phyloP scores from a whole-genome alignment of 2,113 vertebrate genomes.

The Nothoprocta perdicaria region DNA sequence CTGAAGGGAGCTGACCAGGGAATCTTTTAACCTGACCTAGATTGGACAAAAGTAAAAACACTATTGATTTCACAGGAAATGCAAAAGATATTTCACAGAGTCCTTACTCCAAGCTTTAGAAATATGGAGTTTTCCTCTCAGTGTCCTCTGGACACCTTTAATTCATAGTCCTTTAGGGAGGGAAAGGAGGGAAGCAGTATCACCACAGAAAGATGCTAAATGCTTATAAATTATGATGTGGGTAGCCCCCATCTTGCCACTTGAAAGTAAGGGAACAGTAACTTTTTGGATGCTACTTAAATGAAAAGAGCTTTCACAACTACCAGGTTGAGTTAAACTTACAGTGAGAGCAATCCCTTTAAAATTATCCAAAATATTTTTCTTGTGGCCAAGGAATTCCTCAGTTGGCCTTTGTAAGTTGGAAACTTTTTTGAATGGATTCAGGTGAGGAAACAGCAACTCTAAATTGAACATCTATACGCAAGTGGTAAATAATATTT shows the following conservation, averaged over 20 bases:
- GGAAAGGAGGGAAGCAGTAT: background rate
- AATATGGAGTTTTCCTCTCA: background rate
- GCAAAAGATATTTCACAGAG: background rate
- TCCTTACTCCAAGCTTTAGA: background rate
- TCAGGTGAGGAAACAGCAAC: background rate
- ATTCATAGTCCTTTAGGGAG: background rate
- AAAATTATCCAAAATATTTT: background rate
- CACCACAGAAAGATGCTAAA: background rate
- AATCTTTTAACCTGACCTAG: constrained; percentile 97
- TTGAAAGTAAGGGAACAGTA: background rate
- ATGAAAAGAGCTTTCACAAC: background rate
- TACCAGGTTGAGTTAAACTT: background rate
- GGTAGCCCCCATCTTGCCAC: background rate
- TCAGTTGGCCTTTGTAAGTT: background rate
- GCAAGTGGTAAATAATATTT: background rate
- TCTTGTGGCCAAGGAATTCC: background rate
- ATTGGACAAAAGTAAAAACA: background rate
- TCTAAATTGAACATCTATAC: background rate
- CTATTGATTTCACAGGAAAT: background rate
- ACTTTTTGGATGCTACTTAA: background rate
- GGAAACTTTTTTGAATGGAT: background rate
- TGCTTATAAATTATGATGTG: background rate
- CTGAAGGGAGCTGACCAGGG: constrained; percentile 96
- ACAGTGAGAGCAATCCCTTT: background rate
- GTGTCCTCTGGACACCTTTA: background rate